These are phyloP conservation scores for Micrastur ruficollis DNA, from an alignment of 2,797 vertebrate species.

Conservation along the genomic window DNA sequence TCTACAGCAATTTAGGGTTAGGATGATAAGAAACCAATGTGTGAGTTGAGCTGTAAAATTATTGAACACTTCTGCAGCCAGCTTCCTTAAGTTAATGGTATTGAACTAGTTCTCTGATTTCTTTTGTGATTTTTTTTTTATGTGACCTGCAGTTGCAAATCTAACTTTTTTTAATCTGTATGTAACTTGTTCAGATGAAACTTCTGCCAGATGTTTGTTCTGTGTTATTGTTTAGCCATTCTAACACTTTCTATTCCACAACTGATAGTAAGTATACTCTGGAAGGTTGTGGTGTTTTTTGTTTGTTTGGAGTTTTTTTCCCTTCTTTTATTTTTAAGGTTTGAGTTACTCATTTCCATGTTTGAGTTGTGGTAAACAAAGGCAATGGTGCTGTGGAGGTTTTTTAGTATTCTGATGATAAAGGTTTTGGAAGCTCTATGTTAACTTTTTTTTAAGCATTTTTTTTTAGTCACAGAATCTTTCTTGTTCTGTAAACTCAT, in stretches of 20 bases:
- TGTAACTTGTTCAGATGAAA: background rate
- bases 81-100: background rate
- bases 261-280: background rate
- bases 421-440: too few species aligned
- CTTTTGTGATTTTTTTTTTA: background rate
- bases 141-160: background rate
- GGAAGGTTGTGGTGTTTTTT: background rate
- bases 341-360: background rate
- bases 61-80: background rate
- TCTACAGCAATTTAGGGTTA: background rate
- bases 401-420: background rate
- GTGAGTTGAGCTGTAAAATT: background rate
- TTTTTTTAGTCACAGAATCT: background rate
- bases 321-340: background rate
- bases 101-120: background rate
- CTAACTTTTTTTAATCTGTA: background rate
- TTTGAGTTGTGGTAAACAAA: background rate
- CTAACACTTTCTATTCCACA: background rate
- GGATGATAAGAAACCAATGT: background rate
- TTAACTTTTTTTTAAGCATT: rapidly evolving
- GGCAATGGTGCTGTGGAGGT: background rate
- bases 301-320: background rate
- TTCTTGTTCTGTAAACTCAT: background rate
- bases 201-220: background rate
- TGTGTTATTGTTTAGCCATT: background rate